These are phyloP conservation scores for Vireo griseus DNA, from an alignment of 2,797 vertebrate genomes.

Conservation along the genomic window DNA sequence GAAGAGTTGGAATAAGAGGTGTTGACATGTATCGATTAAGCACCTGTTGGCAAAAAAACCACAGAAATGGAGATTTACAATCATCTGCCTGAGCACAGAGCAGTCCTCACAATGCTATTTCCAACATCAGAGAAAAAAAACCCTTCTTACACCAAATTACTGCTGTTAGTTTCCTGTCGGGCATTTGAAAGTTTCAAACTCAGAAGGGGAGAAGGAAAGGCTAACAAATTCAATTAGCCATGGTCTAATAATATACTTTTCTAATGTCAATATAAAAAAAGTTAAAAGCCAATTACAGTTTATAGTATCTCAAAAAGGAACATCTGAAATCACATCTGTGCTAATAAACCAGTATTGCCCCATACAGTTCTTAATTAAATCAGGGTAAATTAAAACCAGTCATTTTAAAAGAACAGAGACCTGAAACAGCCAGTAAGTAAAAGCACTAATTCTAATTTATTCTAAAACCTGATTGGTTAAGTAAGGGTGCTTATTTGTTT, in stretches of 20 bases:
- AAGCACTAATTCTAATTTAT: not conserved
- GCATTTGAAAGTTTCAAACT: not conserved
- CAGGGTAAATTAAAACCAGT: not conserved
- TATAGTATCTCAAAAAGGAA: not conserved
- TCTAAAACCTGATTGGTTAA: not conserved
- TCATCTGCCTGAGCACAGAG: not conserved
- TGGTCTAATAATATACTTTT: not conserved
- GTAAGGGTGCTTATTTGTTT: not conserved
- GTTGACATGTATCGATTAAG: slow-evolving; percentile 92
- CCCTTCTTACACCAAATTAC: not conserved
- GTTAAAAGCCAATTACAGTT: not conserved
- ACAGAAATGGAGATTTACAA: not conserved
- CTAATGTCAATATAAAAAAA: not conserved
- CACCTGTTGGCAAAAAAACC: slow-evolving; percentile 75
- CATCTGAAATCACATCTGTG: not conserved
- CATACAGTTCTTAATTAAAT: not conserved
- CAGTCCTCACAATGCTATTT: not conserved
- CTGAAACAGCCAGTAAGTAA: not conserved
- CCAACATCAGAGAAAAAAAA: not conserved
- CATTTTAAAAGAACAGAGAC: not conserved
- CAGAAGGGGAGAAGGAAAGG: not conserved
- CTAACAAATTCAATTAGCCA: not conserved
- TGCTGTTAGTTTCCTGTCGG: not conserved
- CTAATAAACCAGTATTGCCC: not conserved
- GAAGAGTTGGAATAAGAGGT: slow-evolving; percentile 88